These are phyloP conservation scores for Zoanthus sociatus DNA, from an alignment of 92 coral and sea anemone genomes.

Conservation along the genomic window DNA sequence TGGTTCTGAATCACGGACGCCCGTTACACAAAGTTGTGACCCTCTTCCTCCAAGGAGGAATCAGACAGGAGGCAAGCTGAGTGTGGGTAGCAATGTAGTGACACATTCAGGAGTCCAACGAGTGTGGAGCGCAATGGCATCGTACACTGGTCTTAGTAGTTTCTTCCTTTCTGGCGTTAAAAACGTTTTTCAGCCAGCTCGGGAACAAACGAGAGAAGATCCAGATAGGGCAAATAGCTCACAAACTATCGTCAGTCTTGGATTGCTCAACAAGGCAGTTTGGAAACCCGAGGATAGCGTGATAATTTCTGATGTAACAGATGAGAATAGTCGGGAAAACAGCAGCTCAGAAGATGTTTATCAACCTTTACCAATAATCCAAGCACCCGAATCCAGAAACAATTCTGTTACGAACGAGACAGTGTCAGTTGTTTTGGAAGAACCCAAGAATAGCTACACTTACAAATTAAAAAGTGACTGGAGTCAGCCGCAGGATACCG, in stretches of 20 bases:
- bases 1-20: constrained; percentile 5
- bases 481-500: background rate
- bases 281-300: constrained; percentile 92
- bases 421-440: constrained; percentile 18
- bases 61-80: background rate
- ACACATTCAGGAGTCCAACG: constrained; percentile 39
- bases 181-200: constrained; percentile 40
- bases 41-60: background rate
- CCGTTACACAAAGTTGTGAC: constrained; percentile 12
- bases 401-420: constrained; percentile 8
- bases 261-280: constrained; percentile 65
- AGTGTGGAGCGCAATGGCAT: constrained; percentile 88
- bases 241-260: constrained; percentile 57
- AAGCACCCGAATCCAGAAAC: constrained; percentile 57
- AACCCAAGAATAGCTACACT: constrained; percentile 1
- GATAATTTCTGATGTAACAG: constrained; percentile 42
- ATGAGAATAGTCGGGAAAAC: constrained; percentile 5
- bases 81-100: background rate
- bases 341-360: background rate
- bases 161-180: constrained; percentile 92
- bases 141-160: constrained; percentile 78
- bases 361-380: constrained; percentile 60
- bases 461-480: background rate
- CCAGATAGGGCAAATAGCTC: constrained; percentile 14
- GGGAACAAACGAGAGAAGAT: background rate